Evolutionary conservation across 2,113 vertebrate genomes (phyloP).

Genomic region (Otis tarda): DNA sequence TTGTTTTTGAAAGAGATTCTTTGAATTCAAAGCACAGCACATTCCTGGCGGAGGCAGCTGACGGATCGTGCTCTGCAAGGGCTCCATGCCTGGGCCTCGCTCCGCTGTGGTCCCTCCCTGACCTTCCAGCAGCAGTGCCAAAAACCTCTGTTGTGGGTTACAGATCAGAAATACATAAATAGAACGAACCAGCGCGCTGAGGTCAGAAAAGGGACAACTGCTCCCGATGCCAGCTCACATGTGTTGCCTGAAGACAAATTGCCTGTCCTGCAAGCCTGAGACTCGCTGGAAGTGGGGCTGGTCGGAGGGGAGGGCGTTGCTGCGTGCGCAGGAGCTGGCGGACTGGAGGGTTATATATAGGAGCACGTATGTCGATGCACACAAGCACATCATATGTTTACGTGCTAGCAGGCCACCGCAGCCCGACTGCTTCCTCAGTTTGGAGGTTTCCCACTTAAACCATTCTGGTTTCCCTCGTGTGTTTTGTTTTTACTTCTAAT

Average conservation of each 20-base stretch:
- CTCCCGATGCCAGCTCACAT: neutral
- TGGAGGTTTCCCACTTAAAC: conserved; percentile 37
- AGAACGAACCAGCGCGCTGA: neutral
- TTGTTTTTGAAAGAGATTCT: conserved; percentile 29
- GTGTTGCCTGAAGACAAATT: neutral
- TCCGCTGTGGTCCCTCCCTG: neutral
- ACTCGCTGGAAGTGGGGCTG: neutral
- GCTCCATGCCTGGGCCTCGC: neutral
- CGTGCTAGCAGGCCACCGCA: neutral
- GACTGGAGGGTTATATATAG: rapidly evolving
- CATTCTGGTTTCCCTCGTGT: conserved; percentile 13
- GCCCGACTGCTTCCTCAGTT: conserved; percentile 1
- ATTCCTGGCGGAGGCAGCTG: neutral
- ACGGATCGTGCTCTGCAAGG: neutral
- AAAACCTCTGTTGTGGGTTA: neutral
- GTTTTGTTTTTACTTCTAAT: conserved; percentile 33
- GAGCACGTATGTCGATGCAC: neutral
- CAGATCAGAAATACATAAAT: conserved; percentile 15
- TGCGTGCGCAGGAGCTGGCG: neutral
- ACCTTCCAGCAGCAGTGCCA: neutral
- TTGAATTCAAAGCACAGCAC: conserved; percentile 21
- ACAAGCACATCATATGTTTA: neutral
- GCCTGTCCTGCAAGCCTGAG: neutral
- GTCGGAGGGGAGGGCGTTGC: neutral
- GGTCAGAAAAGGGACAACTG: neutral